Evolutionary conservation across 2,797 vertebrate species (phyloP).

Genomic region (Mallotus villosus): DNA sequence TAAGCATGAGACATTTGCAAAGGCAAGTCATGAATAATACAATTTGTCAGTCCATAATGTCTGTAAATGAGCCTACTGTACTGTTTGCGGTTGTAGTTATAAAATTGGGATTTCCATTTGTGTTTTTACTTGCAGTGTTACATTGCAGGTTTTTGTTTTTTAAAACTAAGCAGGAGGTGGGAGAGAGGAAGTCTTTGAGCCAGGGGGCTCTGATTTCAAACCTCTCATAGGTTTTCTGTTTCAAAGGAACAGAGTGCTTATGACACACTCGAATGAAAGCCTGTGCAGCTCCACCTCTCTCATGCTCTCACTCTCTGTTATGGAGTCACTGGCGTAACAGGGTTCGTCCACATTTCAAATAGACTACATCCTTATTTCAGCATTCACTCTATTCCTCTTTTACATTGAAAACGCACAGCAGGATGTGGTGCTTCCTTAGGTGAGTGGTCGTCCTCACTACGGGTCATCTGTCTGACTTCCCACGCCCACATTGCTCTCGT

Average conservation of each 20-base stretch:
- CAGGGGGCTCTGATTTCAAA: conserved; percentile 9
- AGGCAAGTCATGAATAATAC: too few relatives aligned
- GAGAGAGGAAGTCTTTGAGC: conserved; percentile 40
- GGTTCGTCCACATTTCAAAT: conserved; percentile 33
- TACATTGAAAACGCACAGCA: neutral
- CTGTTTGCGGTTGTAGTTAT: neutral
- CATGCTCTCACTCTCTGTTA: conserved; percentile 29
- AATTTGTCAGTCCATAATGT: neutral
- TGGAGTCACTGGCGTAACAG: conserved; percentile 20
- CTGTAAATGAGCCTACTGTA: neutral
- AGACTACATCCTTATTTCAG: conserved; percentile 23
- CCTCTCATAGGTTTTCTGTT: conserved; percentile 50
- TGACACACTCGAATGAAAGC: conserved; percentile 37
- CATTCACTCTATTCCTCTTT: neutral
- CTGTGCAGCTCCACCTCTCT: conserved; percentile 34
- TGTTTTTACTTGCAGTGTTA: neutral
- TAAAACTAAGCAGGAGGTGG: neutral
- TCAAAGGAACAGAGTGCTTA: conserved; percentile 46
- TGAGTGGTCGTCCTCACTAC: neutral
- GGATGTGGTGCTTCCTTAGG: neutral
- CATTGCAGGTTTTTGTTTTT: too few relatives aligned
- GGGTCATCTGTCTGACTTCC: too few relatives aligned
- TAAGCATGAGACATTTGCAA: too few relatives aligned
- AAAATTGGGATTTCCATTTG: neutral
- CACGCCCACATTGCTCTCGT: neutral